Base-by-base conservation (phyloP, 2,888 invertebrate genomes). In the Drosophila acutilabella region DNA sequence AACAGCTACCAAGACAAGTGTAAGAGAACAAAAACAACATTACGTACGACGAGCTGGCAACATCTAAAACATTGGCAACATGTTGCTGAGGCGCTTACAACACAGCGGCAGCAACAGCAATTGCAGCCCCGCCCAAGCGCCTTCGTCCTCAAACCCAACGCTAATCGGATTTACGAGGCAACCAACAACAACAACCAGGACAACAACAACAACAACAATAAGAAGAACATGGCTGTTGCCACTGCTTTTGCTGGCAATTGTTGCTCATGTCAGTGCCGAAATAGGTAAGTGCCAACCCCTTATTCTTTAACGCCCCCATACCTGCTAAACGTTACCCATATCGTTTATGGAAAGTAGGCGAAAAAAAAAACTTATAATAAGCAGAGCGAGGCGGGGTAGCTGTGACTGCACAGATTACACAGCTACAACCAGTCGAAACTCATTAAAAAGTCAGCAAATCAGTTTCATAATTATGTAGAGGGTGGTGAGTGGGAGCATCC, bases 161-260 rank as follows among this genome's bases (percentile, higher is more conserved):
- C 86, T 90, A 85, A 91, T 90, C 89, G 90, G 90, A 89, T 90
- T 90, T 82, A 81, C 83, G 42, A 65, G 64, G 53, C 61, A 61
- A 30, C 64, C 78, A 61, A 56, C 61, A 68, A 60, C 42, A 69
- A 54, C 52, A 64, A 59, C 61, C 52, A 52, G 41, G 73, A 64
- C 75, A 73, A 61, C 74, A 80, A 64, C 76, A 80, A 64, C 76
- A 67, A 52, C 51, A 60, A 57, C 42, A 56, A 30, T 18, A 50
- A 74, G 53, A 64, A 52, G 44, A 69, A 65, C 56, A 51, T 74
- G 74, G 82, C 57, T 86, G 65, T 77, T 89, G 78, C 82, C 89
- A 71, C 78, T 90, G 75, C 86, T 90, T 74, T 88, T 80, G 78
- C 65, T 83, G 69, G 83, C 88, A 81, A 80, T 90, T 78, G 82